Evolutionary conservation across 30 jellyfish, hydroid and myxozoan species (phyloP).

Genomic region (Cassiopea andromeda): DNA sequence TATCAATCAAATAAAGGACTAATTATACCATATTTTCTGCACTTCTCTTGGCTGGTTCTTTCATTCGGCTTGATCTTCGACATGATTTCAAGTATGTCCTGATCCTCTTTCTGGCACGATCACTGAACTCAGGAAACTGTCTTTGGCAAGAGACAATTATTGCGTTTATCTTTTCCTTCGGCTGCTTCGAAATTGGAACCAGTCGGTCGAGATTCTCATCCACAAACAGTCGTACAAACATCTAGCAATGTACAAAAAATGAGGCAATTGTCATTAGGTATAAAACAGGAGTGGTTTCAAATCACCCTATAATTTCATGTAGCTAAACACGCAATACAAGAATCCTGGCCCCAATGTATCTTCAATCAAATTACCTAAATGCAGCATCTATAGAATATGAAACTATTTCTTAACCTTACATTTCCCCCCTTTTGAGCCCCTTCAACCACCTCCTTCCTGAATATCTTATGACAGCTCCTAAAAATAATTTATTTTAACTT

Average conservation of each 20-base stretch:
- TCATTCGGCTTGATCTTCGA: constrained; percentile 90
- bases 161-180: constrained; percentile 95
- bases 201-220: constrained; percentile 98
- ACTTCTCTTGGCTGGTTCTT: constrained; percentile 81
- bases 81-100: constrained; percentile 96
- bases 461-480: too few relatives aligned
- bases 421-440: too few relatives aligned
- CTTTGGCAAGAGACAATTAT: constrained; percentile 96
- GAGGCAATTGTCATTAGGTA: not conserved
- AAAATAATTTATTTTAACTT: too few relatives aligned
- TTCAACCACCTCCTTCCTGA: too few relatives aligned
- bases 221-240: constrained; percentile 97
- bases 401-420: too few relatives aligned
- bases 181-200: constrained; percentile 98
- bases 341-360: too few relatives aligned
- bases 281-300: not conserved
- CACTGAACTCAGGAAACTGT: constrained; percentile 97
- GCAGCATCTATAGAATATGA: constrained; percentile 23
- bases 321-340: too few relatives aligned
- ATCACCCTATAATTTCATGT: not conserved
- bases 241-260: constrained; percentile 36
- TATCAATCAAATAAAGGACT: too few relatives aligned
- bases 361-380: constrained; percentile 36
- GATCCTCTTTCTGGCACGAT: constrained; percentile 94
- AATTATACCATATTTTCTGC: constrained; percentile 80